phyloP scores from a whole-genome alignment of 2,113 vertebrate species.

The Rhegmatorhina hoffmannsi region DNA sequence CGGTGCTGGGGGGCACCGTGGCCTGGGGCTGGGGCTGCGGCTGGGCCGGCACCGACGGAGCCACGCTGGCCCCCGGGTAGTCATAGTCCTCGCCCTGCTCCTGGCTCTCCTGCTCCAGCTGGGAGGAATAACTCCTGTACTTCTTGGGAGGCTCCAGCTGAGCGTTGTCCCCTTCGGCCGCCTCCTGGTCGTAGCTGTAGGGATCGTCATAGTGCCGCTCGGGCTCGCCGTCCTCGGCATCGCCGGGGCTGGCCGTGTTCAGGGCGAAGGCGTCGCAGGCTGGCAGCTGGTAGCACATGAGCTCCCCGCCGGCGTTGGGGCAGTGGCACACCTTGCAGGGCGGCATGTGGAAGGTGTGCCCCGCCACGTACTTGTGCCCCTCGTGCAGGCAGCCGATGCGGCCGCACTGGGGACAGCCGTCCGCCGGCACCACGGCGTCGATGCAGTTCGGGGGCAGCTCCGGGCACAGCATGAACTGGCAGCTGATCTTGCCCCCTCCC shows the following conservation, averaged over 20 bases:
- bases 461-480: slow-evolving; percentile 92
- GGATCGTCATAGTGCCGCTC: slow-evolving; percentile 76
- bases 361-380: slow-evolving; percentile 85
- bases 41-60: neutral
- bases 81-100: slow-evolving; percentile 78
- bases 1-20: neutral
- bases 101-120: slow-evolving; percentile 56
- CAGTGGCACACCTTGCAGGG: slow-evolving; percentile 91
- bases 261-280: slow-evolving; percentile 68
- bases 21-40: slow-evolving; percentile 3
- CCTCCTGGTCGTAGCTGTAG: slow-evolving; percentile 81
- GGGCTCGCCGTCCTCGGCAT: slow-evolving; percentile 66
- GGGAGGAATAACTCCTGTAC: slow-evolving; percentile 29
- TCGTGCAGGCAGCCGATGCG: slow-evolving; percentile 84
- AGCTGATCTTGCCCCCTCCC: slow-evolving; percentile 91
- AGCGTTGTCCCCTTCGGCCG: slow-evolving; percentile 54
- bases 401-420: slow-evolving; percentile 89
- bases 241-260: slow-evolving; percentile 51
- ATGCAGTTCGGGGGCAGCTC: slow-evolving; percentile 92
- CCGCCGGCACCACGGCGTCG: slow-evolving; percentile 78
- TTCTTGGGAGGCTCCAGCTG: slow-evolving; percentile 62
- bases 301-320: slow-evolving; percentile 82
- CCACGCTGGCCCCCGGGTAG: slow-evolving; percentile 37
- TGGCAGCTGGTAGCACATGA: slow-evolving; percentile 90
- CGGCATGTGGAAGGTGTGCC: slow-evolving; percentile 87